These are phyloP conservation scores for Drosophila grimshawi DNA, from an alignment of 1,140 invertebrate genomes.

Conservation along the genomic window DNA sequence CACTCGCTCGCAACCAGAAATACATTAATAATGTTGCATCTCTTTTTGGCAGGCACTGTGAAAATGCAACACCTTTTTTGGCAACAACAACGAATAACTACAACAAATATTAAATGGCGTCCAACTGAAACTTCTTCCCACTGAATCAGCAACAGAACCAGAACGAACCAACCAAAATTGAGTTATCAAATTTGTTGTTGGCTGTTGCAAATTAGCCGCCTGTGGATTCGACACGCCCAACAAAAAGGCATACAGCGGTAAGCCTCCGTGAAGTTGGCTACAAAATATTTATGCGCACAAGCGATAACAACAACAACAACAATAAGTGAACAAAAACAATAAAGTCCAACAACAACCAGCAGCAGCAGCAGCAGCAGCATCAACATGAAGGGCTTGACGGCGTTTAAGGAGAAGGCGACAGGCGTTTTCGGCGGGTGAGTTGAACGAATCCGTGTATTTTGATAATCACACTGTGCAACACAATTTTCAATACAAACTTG, in stretches of 20 bases:
- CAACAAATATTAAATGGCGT: conserved; percentile 54
- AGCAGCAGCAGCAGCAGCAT: conserved; percentile 39
- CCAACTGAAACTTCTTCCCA: conserved; percentile 47
- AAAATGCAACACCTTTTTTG: conserved; percentile 51
- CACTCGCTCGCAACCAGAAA: conserved; percentile 15
- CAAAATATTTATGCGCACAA: conserved; percentile 78
- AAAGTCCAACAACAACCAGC: conserved; percentile 15
- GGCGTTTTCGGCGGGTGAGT: conserved; percentile 83
- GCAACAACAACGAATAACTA: conserved; percentile 22
- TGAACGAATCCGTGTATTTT: conserved; percentile 43
- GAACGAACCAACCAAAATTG: conserved; percentile 68
- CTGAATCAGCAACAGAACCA: conserved; percentile 12
- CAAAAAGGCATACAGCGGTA: conserved; percentile 38
- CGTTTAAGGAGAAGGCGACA: conserved; percentile 82
- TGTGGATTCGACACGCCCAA: conserved; percentile 70
- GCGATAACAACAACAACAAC: conserved; percentile 62
- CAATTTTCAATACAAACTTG: neutral
- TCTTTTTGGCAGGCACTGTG: conserved; percentile 64
- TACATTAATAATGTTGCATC: conserved; percentile 63
- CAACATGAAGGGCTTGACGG: conserved; percentile 81
- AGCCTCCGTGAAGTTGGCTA: conserved; percentile 74
- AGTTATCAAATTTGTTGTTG: conserved; percentile 69
- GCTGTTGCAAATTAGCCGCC: conserved; percentile 63
- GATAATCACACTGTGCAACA: conserved; percentile 9
- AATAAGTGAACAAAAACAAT: conserved; percentile 38